A percentile compares a stretch with the other conserved stretches of the same genome.
These are phyloP conservation scores for Euthynnus affinis DNA, from an alignment of 2,797 vertebrate genomes.

Conservation along the genomic window DNA sequence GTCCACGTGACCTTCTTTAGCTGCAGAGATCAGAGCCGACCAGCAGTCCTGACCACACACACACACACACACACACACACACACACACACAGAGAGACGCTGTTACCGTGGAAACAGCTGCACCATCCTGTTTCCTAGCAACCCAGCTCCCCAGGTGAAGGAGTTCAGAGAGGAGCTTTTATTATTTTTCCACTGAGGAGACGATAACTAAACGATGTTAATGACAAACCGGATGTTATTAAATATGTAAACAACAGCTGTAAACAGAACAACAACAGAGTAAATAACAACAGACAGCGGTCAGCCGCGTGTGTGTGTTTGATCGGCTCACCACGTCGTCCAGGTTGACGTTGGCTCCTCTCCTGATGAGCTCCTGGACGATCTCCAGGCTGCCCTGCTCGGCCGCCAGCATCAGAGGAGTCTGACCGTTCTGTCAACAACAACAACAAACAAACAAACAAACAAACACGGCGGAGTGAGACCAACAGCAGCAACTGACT, in stretches of 20 bases:
- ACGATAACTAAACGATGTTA: no score
- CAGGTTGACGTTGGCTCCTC: conserved; percentile 95
- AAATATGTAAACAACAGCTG: no score
- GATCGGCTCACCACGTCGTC: conserved; percentile 91
- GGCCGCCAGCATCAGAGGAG: conserved; percentile 95
- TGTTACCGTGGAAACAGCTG: conserved; percentile 75
- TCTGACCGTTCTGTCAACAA: conserved; percentile 92
- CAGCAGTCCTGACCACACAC: conserved; percentile 92
- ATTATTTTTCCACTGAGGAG: neutral
- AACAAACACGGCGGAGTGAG: no score
- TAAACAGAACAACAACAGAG: no score
- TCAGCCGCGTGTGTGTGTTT: no score
- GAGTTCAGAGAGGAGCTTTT: accelerated
- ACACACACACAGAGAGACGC: conserved; percentile 21
- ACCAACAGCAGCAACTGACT: no score
- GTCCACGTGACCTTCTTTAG: conserved; percentile 94
- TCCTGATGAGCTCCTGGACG: conserved; percentile 93
- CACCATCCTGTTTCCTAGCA: conserved; percentile 48
- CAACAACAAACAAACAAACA: conserved; percentile 30
- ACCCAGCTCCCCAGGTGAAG: conserved; percentile 14
- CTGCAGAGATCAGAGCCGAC: conserved; percentile 95
- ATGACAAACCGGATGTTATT: no score
- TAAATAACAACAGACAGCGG: no score
- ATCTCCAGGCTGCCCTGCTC: conserved; percentile 98
- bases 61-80: conserved; percentile 23